A percentile compares a stretch with the other conserved stretches of the same genome.
Evolutionary conservation across 2,888 invertebrate genomes (phyloP).

Genomic region (Isoperla grammatica): DNA sequence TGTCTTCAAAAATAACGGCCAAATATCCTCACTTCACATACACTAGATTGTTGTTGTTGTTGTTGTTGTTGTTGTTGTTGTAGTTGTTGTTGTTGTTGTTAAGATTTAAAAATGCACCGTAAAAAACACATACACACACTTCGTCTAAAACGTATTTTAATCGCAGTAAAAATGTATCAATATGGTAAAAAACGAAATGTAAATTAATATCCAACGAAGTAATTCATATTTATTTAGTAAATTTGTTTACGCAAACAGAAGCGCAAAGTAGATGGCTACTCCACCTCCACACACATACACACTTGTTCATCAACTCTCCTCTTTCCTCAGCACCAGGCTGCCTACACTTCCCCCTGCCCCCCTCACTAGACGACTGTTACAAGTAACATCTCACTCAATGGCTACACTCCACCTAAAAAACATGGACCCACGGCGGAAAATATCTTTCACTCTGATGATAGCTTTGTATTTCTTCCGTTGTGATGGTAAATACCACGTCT

Average conservation of each 20-base stretch:
- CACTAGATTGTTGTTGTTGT: too few relatives aligned
- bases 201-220: not conserved
- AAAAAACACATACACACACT: not conserved
- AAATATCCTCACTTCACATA: too few relatives aligned
- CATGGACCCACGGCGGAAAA: not conserved
- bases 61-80: too few relatives aligned
- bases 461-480: slow-evolving; percentile 13
- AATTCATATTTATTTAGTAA: not conserved
- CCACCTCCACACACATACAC: slow-evolving; percentile 6
- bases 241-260: too few relatives aligned
- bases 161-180: too few relatives aligned
- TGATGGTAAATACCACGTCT: slow-evolving; percentile 14
- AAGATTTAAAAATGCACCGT: too few relatives aligned
- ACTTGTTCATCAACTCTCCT: slow-evolving; percentile 11
- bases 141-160: not conserved
- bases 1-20: too few relatives aligned
- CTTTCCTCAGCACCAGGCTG: slow-evolving; percentile 6
- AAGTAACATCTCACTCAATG: slow-evolving; percentile 16
- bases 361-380: slow-evolving; percentile 5
- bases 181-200: too few relatives aligned
- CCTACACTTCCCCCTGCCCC: slow-evolving; percentile 7
- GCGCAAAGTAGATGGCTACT: too few relatives aligned
- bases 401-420: not conserved
- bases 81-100: too few relatives aligned
- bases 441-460: slow-evolving; percentile 6